A percentile compares a stretch with the other conserved stretches of the same genome.
phyloP scores from a whole-genome alignment of 2,113 vertebrate species.

The Porphyrio hochstetteri region DNA sequence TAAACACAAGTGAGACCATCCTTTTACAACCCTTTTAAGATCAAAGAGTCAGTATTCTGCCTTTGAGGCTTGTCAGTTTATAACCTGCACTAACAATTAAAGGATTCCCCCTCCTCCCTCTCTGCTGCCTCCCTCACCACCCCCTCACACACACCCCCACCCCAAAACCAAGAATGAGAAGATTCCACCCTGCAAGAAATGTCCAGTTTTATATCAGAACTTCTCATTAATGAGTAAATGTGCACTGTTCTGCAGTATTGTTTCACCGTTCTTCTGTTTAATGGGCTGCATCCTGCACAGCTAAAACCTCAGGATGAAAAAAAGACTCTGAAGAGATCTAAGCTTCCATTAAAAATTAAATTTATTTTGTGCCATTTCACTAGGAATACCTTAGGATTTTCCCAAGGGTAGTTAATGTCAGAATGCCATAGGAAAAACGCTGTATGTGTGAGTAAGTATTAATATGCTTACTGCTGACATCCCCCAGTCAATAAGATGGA shows the following conservation, averaged over 20 bases:
- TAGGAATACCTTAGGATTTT: slow-evolving; percentile 31
- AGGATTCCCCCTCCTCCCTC: slow-evolving; percentile 33
- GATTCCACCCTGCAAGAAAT: slow-evolving; percentile 21
- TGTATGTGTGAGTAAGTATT: not conserved
- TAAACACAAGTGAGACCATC: slow-evolving; percentile 68
- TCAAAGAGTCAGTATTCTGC: slow-evolving; percentile 64
- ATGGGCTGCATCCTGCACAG: not conserved
- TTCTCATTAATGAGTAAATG: slow-evolving; percentile 6
- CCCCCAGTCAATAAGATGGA: not conserved
- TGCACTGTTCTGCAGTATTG: not conserved
- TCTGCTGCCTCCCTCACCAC: not conserved
- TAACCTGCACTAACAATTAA: slow-evolving; percentile 65
- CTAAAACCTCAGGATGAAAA: slow-evolving; percentile 17
- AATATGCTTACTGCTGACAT: not conserved
- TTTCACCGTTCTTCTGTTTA: slow-evolving; percentile 22
- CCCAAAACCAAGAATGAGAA: slow-evolving; percentile 51
- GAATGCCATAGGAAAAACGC: slow-evolving; percentile 1
- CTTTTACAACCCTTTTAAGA: slow-evolving; percentile 68
- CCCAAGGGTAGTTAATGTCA: slow-evolving; percentile 10
- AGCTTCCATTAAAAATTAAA: slow-evolving; percentile 5
- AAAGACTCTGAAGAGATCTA: slow-evolving; percentile 6
- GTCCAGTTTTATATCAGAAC: slow-evolving; percentile 21
- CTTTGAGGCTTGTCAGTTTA: slow-evolving; percentile 70
- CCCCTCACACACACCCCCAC: not conserved
- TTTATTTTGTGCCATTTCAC: slow-evolving; percentile 33